Base-by-base conservation (phyloP, 2,797 vertebrate species). In the Xenentodon cancila region DNA sequence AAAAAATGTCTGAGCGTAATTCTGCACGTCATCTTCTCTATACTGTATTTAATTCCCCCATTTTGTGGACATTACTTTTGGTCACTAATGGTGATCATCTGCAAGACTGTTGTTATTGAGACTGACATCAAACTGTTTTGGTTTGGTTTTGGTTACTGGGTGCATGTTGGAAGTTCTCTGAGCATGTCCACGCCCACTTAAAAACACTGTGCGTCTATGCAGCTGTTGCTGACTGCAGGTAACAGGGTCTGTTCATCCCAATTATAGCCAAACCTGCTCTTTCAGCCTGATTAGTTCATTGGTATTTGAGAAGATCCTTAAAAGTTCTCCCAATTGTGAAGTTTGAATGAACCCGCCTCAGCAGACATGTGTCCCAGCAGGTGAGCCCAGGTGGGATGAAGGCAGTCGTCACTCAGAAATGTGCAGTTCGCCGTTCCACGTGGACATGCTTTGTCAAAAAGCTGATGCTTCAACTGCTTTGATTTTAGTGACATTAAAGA, bases 81-180 rank as follows among this genome's bases (percentile, higher is more conserved):
- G 60, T 55, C 47, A 46, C 44, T 0, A 19, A 13, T 40, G 44
- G 47, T 2, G 34, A 32, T 42, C 15, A 44, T 16, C 1, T 22
- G 22, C 1, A 42, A 48, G 63, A 48, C 47, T 42, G 43, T 48
- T 53, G 56, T 52, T 46, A 43, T 42, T 25, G 43, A 0, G 44
- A 46, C 16, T 13, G 19, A 63, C 43, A 42, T 45, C 45, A 44
- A 20, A 21, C 27, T 19, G 59, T 18, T 70, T 44, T 27, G 7
- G 27, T 25, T 66, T 9, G 19, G 1, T 18, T 40, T 27, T 27
- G 27, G 27, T 27, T 27, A 32, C 3, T 7, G 9, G 30, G 3
- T 32, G 30, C 30, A 32, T 9, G 30, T 32, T 32, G 3, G 30
- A 32, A 32, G 7, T 9, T 32, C 30, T 9, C 30, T 32, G 7